Conservation (phyloP, 2,888 invertebrate genomes). For the Aleiodes testaceus region DNA sequence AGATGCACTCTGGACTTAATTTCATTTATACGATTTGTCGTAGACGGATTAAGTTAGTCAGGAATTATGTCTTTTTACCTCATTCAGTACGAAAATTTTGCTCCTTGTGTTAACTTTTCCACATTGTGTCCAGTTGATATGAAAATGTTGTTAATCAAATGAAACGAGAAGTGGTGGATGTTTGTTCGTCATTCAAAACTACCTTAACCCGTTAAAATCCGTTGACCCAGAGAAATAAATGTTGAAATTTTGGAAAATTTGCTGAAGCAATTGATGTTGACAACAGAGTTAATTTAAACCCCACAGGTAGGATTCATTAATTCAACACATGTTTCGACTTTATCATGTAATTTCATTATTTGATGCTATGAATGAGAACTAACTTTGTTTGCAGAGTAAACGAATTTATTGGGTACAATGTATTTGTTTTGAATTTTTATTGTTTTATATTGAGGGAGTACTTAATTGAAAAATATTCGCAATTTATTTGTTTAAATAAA, state of each 20-base stretch:
- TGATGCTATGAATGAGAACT: not conserved
- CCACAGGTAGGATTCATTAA: not conserved
- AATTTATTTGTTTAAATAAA: too few relatives aligned
- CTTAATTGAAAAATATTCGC: too few relatives aligned
- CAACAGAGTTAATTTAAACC: slow-evolving; percentile 15
- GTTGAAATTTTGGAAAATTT: not conserved
- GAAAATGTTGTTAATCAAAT: slow-evolving; percentile 42
- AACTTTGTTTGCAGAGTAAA: too few relatives aligned
- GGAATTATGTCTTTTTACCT: not conserved
- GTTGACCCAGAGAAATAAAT: slow-evolving; percentile 38
- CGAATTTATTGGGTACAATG: too few relatives aligned
- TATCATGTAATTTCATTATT: slow-evolving; percentile 31
- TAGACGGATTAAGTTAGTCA: slow-evolving; percentile 50
- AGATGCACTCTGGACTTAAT: slow-evolving; percentile 54
- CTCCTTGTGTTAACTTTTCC: slow-evolving; percentile 18
- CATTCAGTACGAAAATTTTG: not conserved
- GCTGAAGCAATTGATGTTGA: not conserved
- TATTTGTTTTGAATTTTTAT: too few relatives aligned
- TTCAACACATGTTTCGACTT: too few relatives aligned
- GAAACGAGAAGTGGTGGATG: slow-evolving; percentile 6
- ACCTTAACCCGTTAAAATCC: slow-evolving; percentile 29
- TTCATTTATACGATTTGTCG: slow-evolving; percentile 55
- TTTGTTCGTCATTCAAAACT: slow-evolving; percentile 8
- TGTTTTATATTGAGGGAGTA: too few relatives aligned
- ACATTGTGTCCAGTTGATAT: slow-evolving; percentile 36